These are phyloP conservation scores for Dolichallabes microphthalmus DNA, from an alignment of 2,113 vertebrate genomes.

Conservation along the genomic window DNA sequence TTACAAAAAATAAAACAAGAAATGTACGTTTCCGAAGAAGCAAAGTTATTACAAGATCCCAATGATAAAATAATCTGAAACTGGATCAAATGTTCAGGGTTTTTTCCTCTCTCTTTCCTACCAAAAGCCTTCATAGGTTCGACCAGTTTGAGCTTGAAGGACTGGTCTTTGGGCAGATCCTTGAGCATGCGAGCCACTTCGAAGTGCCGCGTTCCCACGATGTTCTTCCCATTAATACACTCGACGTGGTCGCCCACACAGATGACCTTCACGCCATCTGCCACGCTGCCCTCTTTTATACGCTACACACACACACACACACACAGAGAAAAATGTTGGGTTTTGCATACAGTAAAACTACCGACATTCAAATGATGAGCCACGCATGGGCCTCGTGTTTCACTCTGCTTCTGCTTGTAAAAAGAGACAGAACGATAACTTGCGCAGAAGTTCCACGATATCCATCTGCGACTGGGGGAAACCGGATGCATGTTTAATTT, in stretches of 20 bases:
- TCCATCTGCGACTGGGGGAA: no score
- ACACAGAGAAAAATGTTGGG: neutral
- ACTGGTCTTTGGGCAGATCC: slow-evolving; percentile 79
- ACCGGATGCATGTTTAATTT: no score
- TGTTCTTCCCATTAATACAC: slow-evolving; percentile 84
- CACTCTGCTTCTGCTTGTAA: neutral
- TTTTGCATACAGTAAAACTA: slow-evolving; percentile 8
- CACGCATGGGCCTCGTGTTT: no score
- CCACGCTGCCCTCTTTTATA: slow-evolving; percentile 87
- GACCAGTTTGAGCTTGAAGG: slow-evolving; percentile 84
- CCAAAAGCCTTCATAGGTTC: slow-evolving; percentile 96
- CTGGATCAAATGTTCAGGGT: no score
- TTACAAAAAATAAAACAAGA: neutral
- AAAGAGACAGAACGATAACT: neutral
- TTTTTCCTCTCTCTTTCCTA: slow-evolving; percentile 61
- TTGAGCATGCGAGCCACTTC: slow-evolving; percentile 94
- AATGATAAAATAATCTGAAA: no score
- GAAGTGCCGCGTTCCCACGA: slow-evolving; percentile 82
- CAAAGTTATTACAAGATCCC: no score
- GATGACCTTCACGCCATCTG: slow-evolving; percentile 83
- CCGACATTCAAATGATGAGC: neutral
- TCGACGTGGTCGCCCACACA: slow-evolving; percentile 91
- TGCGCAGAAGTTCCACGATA: neutral
- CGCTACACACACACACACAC: slow-evolving; percentile 65
- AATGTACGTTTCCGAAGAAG: neutral